Percentiles rank a stretch among this genome's conserved stretches.
Evolutionary conservation across 2,797 vertebrate genomes (phyloP).

Genomic region (Garrulus glandarius): DNA sequence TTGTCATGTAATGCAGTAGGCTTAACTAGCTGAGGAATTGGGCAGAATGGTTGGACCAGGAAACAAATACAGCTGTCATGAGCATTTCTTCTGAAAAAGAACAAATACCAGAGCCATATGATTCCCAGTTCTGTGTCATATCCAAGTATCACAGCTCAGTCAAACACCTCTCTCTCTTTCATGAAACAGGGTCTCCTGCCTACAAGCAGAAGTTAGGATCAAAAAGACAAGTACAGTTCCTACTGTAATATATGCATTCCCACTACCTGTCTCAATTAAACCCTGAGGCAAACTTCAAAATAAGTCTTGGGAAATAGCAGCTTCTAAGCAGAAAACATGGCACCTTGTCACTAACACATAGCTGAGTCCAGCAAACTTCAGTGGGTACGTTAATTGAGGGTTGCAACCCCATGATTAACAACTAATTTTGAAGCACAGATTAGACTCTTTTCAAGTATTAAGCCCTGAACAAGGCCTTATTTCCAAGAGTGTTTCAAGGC

Average conservation of each 20-base stretch:
- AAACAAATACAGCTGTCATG: neutral
- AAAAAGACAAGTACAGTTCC: neutral
- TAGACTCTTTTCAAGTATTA: neutral
- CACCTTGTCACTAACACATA: neutral
- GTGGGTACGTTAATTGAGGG: neutral
- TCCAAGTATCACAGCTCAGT: neutral
- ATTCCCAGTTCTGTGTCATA: neutral
- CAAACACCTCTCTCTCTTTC: neutral
- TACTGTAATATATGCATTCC: neutral
- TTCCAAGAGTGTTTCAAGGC: neutral
- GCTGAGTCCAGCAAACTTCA: neutral
- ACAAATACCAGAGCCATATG: neutral
- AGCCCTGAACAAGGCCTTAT: neutral
- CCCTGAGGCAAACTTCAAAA: neutral
- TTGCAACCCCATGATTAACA: neutral
- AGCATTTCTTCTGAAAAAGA: neutral
- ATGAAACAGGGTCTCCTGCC: neutral
- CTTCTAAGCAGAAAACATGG: neutral
- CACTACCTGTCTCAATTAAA: neutral
- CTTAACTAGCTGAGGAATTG: neutral
- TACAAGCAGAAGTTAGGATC: neutral
- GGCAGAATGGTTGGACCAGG: neutral
- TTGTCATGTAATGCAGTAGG: neutral
- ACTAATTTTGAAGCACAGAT: neutral
- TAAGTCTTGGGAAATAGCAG: neutral